These are phyloP conservation scores for Drosophila formosana DNA, from an alignment of 2,888 invertebrate genomes.

Conservation along the genomic window DNA sequence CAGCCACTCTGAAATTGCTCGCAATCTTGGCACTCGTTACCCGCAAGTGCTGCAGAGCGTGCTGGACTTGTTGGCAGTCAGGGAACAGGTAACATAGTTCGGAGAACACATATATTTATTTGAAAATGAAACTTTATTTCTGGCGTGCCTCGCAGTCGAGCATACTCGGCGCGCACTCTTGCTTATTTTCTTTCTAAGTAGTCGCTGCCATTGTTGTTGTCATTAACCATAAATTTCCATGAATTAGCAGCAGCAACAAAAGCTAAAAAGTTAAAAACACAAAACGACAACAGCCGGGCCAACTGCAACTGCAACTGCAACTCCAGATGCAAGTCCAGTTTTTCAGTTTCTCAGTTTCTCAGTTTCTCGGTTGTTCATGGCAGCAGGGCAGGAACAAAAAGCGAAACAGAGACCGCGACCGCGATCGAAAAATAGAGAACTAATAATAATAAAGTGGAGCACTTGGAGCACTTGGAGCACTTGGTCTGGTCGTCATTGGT, in stretches of 20 bases:
- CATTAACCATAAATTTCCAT: constrained; percentile 62
- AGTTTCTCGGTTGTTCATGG: no score
- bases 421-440: neutral
- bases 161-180: neutral
- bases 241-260: constrained; percentile 42
- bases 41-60: neutral
- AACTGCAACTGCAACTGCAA: constrained; percentile 12
- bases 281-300: neutral
- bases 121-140: no score
- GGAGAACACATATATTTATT: no score
- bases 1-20: constrained; percentile 8
- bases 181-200: constrained; percentile 11
- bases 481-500: constrained; percentile 34
- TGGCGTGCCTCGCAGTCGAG: neutral
- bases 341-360: neutral
- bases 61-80: neutral
- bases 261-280: neutral
- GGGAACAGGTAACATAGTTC: no score
- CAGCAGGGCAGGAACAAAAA: no score
- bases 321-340: constrained; percentile 25
- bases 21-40: constrained; percentile 23
- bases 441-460: constrained; percentile 28
- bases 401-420: neutral
- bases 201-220: constrained; percentile 29
- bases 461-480: constrained; percentile 25